These are phyloP conservation scores for Cheirogaleus medius DNA, from an alignment of 2,113 vertebrate genomes.

Conservation along the genomic window DNA sequence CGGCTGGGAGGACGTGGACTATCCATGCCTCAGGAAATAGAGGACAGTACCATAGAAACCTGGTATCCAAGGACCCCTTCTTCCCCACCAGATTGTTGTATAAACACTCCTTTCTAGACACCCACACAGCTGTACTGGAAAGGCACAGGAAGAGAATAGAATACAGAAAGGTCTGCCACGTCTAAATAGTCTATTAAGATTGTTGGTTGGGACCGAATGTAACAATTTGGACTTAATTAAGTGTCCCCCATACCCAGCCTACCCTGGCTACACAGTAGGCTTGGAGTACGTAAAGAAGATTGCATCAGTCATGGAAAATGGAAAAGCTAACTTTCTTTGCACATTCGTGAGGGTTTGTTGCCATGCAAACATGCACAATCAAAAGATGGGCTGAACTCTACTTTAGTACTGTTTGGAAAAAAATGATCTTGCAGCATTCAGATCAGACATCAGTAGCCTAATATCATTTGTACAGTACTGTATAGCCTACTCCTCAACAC, in stretches of 20 bases:
- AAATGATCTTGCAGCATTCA: neutral
- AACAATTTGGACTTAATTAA: neutral
- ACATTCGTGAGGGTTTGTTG: neutral
- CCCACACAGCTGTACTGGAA: neutral
- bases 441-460: neutral
- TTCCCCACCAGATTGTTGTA: neutral
- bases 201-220: neutral
- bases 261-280: neutral
- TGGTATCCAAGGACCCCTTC: neutral
- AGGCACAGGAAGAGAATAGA: neutral
- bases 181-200: neutral
- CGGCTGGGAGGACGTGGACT: neutral
- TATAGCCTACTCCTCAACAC: neutral
- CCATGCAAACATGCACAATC: neutral
- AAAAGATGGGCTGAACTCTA: constrained; percentile 9
- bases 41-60: neutral
- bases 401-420: neutral
- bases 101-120: neutral
- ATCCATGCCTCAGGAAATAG: neutral
- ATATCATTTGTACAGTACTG: neutral
- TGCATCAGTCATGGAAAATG: neutral
- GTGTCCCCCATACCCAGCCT: neutral
- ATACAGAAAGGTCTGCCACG: neutral
- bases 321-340: constrained; percentile 9
- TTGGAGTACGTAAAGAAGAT: neutral